Evolutionary conservation across 2,888 invertebrate species (phyloP).

Genomic region (Cephus rjabovi): DNA sequence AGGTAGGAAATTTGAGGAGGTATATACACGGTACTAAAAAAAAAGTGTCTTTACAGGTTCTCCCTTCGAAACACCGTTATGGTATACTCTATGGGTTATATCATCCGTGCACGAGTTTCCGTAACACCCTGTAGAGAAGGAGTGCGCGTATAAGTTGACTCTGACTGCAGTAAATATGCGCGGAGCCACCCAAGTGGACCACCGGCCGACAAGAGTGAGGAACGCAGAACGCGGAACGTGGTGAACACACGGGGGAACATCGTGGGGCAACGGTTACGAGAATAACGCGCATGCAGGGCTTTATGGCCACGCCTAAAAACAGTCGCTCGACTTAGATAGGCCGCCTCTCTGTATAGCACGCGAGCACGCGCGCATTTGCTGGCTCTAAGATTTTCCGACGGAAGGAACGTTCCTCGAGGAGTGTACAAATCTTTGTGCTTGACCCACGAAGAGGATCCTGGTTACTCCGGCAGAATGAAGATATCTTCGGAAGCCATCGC

Average conservation of each 20-base stretch:
- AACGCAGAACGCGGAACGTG: background rate
- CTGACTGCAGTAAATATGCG: constrained; percentile 23
- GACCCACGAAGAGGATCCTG: background rate
- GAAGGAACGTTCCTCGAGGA: background rate
- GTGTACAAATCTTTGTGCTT: background rate
- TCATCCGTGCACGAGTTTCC: background rate
- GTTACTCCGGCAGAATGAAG: background rate
- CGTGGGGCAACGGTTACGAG: constrained; percentile 2
- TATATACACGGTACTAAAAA: background rate
- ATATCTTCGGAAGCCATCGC: background rate
- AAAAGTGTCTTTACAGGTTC: background rate
- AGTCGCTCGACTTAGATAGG: background rate
- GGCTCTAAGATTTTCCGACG: background rate
- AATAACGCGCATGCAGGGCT: constrained; percentile 1
- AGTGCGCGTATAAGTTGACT: constrained; percentile 1
- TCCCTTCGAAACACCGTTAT: background rate
- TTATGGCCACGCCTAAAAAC: background rate
- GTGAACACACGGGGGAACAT: background rate
- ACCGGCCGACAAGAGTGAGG: constrained; percentile 18
- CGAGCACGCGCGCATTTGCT: background rate
- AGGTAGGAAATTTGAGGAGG: background rate
- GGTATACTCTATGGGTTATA: background rate
- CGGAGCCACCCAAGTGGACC: constrained; percentile 32
- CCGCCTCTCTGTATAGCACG: background rate
- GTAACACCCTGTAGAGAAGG: constrained; percentile 3